Evolutionary conservation across 2,888 invertebrate species (phyloP), one percentile per base, ranked within the genome.

Genomic region (Julus scanicus): DNA sequence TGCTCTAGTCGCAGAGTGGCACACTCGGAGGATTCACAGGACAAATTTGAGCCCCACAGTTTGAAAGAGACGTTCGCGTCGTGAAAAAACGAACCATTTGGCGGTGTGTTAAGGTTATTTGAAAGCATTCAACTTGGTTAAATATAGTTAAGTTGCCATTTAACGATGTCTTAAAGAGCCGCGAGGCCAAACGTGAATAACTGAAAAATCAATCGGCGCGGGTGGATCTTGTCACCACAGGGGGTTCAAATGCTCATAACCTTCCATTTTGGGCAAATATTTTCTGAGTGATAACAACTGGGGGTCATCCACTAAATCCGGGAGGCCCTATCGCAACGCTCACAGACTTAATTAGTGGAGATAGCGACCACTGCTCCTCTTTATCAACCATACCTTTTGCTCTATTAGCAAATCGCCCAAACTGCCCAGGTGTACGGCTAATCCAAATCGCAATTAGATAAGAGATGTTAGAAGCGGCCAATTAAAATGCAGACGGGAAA

Each of bases 401-500:
- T 48, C 2, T 5, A 71, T 71, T 71, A 29, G 71, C 9, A 71
- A 71, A 29, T 71, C 29, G 71, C 17, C 57, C 57, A 8, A 57
- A 57, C n/a, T 57, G 57, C 57, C 71, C 71, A 71, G 71, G 71
- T 71, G 71, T 71, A 29, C 29, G 71, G 71, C 71, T 20, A 71
- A 71, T 29, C 63, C 63, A 3, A 63, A 63, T n/a, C 71, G 71
- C 71, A 71, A 71, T 71, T 71, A 71, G 71, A 71, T 71, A 71
- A 71, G 71, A 71, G 20, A 71, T 29, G 71, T 71, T 71, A 71
- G 63, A 71, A 29, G 71, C 71, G 71, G 29, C 29, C 71, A 71
- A 71, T 71, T 71, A 71, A 71, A 71, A 9, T 57, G 71, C 9
- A 29, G 71, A 1, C 29, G n/a, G 29, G 29, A 48, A 63, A 71